Conservation (phyloP, 53 echinoderm and acorn worm species). For the Arbacia lixula region DNA sequence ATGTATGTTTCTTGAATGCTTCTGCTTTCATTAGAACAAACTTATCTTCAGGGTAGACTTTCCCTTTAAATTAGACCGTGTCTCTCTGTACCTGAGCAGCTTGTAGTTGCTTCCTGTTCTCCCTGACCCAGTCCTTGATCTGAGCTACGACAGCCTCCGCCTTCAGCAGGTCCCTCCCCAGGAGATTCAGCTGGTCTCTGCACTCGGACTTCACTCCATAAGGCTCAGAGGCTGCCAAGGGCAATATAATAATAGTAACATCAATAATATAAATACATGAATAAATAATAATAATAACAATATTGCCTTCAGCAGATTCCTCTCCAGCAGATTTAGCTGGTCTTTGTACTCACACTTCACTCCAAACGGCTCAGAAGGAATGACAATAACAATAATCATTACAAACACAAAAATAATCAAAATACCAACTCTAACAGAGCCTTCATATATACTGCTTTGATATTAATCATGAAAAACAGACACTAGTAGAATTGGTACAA, state of each 20-base stretch:
- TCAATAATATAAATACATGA: background rate
- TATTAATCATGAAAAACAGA: no score
- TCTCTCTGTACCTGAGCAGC: constrained; percentile 74
- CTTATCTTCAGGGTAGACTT: no score
- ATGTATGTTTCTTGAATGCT: no score
- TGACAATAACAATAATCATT: background rate
- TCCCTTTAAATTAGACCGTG: no score
- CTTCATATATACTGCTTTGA: no score
- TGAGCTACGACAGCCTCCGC: constrained; percentile 67
- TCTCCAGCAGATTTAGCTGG: constrained; percentile 62
- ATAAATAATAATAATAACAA: background rate
- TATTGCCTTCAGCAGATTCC: constrained; percentile 61
- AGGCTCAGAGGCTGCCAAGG: constrained; percentile 63
- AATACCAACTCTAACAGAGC: no score
- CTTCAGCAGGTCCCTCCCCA: constrained; percentile 71
- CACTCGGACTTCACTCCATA: constrained; percentile 64
- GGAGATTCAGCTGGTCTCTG: constrained; percentile 55
- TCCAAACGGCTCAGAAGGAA: constrained; percentile 59
- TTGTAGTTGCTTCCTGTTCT: constrained; percentile 57
- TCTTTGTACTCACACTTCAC: constrained; percentile 64
- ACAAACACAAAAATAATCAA: background rate
- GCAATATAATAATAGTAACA: background rate
- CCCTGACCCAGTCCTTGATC: constrained; percentile 56
- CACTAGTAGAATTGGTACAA: background rate
- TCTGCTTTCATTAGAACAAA: no score